Conservation (phyloP, 2,888 invertebrate genomes). For the Dolichomitus sp. region DNA sequence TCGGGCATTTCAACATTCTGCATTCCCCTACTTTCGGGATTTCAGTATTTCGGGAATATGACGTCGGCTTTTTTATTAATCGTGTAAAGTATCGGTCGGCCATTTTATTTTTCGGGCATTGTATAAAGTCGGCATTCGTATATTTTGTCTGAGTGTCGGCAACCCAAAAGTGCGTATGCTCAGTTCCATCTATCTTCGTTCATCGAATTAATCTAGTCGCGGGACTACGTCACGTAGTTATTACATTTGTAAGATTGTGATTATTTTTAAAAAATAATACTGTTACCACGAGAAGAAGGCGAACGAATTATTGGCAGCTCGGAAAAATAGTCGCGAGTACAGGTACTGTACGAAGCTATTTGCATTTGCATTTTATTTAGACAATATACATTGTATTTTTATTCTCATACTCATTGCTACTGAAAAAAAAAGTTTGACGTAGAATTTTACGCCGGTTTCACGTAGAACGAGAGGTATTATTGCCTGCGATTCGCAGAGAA, state of each 20-base stretch:
- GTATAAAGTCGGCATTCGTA: too few relatives aligned
- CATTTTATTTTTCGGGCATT: too few relatives aligned
- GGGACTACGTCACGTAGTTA: conserved; percentile 57
- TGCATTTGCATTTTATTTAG: conserved; percentile 57
- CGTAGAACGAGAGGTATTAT: conserved; percentile 30
- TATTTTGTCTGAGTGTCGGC: too few relatives aligned
- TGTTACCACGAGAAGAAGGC: conserved; percentile 8
- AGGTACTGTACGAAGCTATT: conserved; percentile 29
- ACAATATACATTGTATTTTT: conserved; percentile 58
- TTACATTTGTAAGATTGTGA: conserved; percentile 44
- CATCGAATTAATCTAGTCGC: conserved; percentile 69
- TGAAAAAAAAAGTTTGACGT: conserved; percentile 20
- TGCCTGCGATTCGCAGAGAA: conserved; percentile 31
- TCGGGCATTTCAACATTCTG: too few relatives aligned
- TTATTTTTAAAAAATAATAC: conserved; percentile 40
- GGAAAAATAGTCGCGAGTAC: conserved; percentile 5
- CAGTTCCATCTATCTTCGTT: conserved; percentile 50
- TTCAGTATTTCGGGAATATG: too few relatives aligned
- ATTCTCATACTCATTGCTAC: conserved; percentile 44
- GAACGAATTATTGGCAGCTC: conserved; percentile 14
- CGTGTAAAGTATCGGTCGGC: too few relatives aligned
- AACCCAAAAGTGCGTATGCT: conserved; percentile 39
- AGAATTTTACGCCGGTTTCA: conserved; percentile 33
- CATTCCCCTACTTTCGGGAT: too few relatives aligned
- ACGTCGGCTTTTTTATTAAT: too few relatives aligned